Evolutionary conservation across 2,113 vertebrate genomes (phyloP), one percentile per base, ranked within the genome.

Genomic region (Gyps fulvus): DNA sequence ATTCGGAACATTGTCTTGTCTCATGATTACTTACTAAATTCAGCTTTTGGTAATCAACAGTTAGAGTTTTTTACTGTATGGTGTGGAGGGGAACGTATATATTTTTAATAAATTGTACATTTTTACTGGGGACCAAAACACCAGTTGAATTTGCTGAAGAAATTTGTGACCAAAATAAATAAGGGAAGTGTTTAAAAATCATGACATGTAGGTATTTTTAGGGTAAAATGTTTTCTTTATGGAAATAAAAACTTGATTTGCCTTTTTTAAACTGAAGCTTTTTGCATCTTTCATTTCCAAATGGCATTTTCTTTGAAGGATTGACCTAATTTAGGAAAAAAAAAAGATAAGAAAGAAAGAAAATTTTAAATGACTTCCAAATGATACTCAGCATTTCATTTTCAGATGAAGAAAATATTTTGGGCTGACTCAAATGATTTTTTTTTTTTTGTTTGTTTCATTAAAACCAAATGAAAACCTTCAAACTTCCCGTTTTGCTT

Each of bases 391-490:
- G 58, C 90, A 85, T 85, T 91, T 80, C 10, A 26, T 88, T 94
- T 93, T 88, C 70, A 58, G 66, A 45, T 88, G 82, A 79, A 85
- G 19, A 91, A 94, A 83, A 95, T 77, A 17, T 86, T 97, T 86
- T 61, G 58, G 36, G 78, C 54, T 94, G 54, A 90, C 82, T 91
- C 47, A 94, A 83, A 70, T 0, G 2, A 61, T 49, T 86, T 62
- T 74, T 92, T 36, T 43, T 49, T 43, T 49, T 61, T 90, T 95
- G 42, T 93, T 95, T 94, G 43, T 82, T 89, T 97, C 81, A 82
- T 91, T 82, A 95, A 95, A 96, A 58, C 66, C 81, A 91, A 96
- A 96, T 93, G 69, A 93, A 96, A 96, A 87, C 43, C 43, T 93
- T 87, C 87, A 84, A 79, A 72, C 62, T 87, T 89, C 70, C 43